These are phyloP conservation scores for Brachymystax lenok DNA, from an alignment of 2,797 vertebrate genomes.

Conservation along the genomic window DNA sequence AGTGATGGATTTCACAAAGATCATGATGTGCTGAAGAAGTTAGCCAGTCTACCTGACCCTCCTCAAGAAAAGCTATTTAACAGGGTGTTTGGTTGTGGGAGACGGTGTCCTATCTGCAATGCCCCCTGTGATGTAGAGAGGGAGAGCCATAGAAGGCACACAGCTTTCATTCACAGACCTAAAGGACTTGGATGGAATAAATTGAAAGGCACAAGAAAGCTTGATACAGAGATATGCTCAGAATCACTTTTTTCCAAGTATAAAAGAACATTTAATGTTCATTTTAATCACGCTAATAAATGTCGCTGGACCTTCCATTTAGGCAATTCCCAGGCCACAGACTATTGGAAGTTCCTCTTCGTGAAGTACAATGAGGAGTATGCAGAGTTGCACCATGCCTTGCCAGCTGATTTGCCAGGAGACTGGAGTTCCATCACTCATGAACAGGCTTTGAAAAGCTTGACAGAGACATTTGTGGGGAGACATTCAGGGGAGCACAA, in stretches of 20 bases:
- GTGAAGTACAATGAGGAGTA: slow-evolving; percentile 38
- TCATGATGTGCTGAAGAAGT: neutral
- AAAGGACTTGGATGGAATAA: neutral
- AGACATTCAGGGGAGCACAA: too few species aligned
- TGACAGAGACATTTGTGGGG: neutral
- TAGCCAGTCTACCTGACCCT: slow-evolving; percentile 19
- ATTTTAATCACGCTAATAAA: too few species aligned
- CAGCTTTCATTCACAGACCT: slow-evolving; percentile 42
- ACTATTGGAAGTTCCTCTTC: slow-evolving; percentile 58
- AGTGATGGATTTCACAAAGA: neutral
- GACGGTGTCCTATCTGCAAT: too few species aligned
- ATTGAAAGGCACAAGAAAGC: accelerated
- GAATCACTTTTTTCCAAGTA: too few species aligned
- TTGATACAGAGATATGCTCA: slow-evolving; percentile 25
- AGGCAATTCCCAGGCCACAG: slow-evolving; percentile 44
- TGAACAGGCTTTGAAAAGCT: slow-evolving; percentile 22
- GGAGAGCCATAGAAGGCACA: slow-evolving; percentile 25
- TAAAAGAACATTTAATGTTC: too few species aligned
- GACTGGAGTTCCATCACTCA: slow-evolving; percentile 26
- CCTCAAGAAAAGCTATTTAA: too few species aligned
- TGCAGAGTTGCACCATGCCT: slow-evolving; percentile 24
- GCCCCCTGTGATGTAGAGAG: too few species aligned
- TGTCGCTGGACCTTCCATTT: slow-evolving; percentile 14
- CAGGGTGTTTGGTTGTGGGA: accelerated
- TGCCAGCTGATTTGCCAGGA: slow-evolving; percentile 26